Base-by-base conservation (phyloP, 1,140 invertebrate species). In the Zaprionus gabonicus region DNA sequence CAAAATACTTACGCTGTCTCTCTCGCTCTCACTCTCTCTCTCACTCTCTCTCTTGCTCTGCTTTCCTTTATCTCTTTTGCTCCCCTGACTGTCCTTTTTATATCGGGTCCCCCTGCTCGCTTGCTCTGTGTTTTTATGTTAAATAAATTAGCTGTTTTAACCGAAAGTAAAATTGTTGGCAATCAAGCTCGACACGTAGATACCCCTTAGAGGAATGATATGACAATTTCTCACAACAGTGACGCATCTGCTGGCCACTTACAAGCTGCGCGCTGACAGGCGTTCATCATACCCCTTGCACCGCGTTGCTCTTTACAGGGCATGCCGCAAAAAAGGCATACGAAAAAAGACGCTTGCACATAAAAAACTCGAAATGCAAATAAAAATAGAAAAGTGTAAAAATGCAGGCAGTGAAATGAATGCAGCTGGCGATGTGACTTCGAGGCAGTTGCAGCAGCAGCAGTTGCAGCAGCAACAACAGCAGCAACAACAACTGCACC, bases 401-500 rank as follows among this genome's bases (percentile, higher is more conserved):
- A 57, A 46, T 70, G 58, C 66, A 73, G 57, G 56, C 71, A 41
- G 53, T 44, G 67, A 59, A 71, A 64, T 64, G 72, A 63, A 75
- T 71, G 72, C 72, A 75, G 69, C 73, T 71, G 73, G 67, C 68
- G 34, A 62, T 62, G 78, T 60, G 70, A 72, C 57, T 74, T 74
- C 57, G 65, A 34, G 36, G 13, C 68, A 56, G 59, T 60, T 69
- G 67, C 72, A 67, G 17, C 34, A 60, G 56, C 80, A 60, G 56
- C 80, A 81, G 70, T 68, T 78, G 53, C 82, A 87, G 76, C 69
- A 58, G 36, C 71, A 78, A 25, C 65, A 59, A 67, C 62, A 81
- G 62, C 75, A 78, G 69, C 57, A 72, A 71, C 57, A 78, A 34
- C 44, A 82, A 62, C 67, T 69, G 59, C 66, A 76, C 71, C 46